A percentile compares a stretch with the other conserved stretches of the same genome.
These are phyloP conservation scores for Apis dorsata DNA, from an alignment of 1,140 invertebrate species.

Conservation along the genomic window DNA sequence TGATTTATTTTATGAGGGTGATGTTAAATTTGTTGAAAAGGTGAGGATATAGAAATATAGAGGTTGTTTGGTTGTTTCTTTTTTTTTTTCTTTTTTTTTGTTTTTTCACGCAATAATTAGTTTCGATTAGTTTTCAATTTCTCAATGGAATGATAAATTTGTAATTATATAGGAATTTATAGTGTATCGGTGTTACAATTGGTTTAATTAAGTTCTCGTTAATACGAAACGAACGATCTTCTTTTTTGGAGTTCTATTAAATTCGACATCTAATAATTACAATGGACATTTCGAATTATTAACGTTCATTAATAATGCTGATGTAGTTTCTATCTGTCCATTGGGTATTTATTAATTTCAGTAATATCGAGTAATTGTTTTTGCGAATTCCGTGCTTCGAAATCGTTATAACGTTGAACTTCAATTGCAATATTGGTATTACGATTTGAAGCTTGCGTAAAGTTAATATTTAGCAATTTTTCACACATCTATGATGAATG, in stretches of 20 bases:
- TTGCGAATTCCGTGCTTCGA: neutral
- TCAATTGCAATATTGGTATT: neutral
- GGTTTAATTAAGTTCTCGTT: conserved; percentile 17
- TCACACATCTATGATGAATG: no score
- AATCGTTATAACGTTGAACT: neutral
- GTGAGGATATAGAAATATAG: neutral
- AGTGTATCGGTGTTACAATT: neutral
- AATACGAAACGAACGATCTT: neutral
- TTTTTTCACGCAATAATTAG: neutral
- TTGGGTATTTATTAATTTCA: conserved; percentile 18
- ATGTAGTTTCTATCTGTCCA: neutral
- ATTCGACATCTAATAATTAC: conserved; percentile 12
- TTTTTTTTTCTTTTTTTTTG: neutral
- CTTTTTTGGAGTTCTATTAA: conserved; percentile 15
- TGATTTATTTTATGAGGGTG: neutral
- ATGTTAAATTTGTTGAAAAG: no score
- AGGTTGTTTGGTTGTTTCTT: neutral
- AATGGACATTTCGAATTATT: conserved; percentile 4
- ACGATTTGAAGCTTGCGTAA: neutral
- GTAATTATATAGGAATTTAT: neutral
- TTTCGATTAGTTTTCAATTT: neutral
- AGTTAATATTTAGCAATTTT: neutral
- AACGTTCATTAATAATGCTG: conserved; percentile 11
- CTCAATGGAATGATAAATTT: no score
- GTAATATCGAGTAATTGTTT: conserved; percentile 19